Base-by-base conservation (phyloP, 2,888 invertebrate genomes). In the Camponotus fellah region DNA sequence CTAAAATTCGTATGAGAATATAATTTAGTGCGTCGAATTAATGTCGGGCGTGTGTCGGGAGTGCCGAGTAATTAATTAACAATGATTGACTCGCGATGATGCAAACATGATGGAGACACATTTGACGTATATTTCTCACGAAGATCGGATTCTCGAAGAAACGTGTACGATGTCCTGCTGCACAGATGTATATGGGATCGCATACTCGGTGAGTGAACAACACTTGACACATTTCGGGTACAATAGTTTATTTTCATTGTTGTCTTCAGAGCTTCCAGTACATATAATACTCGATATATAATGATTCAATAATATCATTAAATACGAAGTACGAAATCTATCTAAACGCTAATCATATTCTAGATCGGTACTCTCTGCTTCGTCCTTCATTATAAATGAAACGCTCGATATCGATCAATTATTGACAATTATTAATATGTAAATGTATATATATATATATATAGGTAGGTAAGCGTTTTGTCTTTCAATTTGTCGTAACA, bases 271-370 rank as follows among this genome's bases (percentile, higher is more conserved):
- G 49, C 49, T 90, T 91, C 86, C 91, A 83, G 90, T 92, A 90
- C 92, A 92, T 91, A 88, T 84, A 86, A 91, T 91, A 92, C 77
- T 88, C 87, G 88, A 91, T 92, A 92, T 89, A 91, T 89, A 90
- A 92, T 91, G 85, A 88, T 89, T 89, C 87, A 90, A 85, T 91
- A 90, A 90, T 91, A 83, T 92, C 89, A 89, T 91, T 92, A 89
- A 92, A 92, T 91, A 92, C 90, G 91, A 92, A 92, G 91, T 93
- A 92, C 91, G 92, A 93, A 93, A 92, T 89, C 92, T 92, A 92
- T 90, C 91, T 89, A 86, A 65, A 84, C 79, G 88, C 88, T 88
- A 91, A 92, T 88, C 89, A n/a, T 53, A 87, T 83, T 87, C 87
- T 91, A 90, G 82, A 89, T 87, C 86, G 87, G 86, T 90, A 90